Evolutionary conservation across 2,113 vertebrate genomes (phyloP).

Genomic region (Glareola pratincola): DNA sequence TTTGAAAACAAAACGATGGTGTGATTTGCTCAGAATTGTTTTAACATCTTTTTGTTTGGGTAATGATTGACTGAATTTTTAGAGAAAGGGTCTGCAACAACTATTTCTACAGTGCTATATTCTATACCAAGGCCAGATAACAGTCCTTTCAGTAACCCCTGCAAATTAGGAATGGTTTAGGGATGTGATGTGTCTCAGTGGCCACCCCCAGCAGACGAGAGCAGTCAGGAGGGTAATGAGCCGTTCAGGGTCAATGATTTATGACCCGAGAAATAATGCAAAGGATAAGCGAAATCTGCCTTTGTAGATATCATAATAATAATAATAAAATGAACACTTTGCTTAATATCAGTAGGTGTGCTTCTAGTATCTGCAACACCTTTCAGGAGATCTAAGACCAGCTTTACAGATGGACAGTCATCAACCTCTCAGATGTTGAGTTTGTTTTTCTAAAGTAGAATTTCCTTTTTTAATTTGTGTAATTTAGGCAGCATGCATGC

Average conservation of each 20-base stretch:
- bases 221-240: background rate
- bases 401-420: background rate
- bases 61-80: background rate
- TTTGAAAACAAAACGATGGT: background rate
- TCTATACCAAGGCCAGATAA: background rate
- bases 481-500: background rate
- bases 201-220: background rate
- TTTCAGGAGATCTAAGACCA: background rate
- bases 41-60: background rate
- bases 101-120: background rate
- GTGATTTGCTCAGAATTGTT: background rate
- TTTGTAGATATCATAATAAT: background rate
- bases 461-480: background rate
- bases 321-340: background rate
- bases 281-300: background rate
- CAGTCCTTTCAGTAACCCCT: background rate
- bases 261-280: background rate
- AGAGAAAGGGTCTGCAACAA: background rate
- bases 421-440: background rate
- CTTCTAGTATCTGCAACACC: background rate
- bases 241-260: background rate
- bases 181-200: rapidly evolving
- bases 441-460: background rate
- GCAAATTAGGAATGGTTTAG: background rate
- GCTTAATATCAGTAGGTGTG: background rate